These are phyloP conservation scores for Drosophila nebulosa DNA, from an alignment of 1,140 invertebrate genomes.

Conservation along the genomic window DNA sequence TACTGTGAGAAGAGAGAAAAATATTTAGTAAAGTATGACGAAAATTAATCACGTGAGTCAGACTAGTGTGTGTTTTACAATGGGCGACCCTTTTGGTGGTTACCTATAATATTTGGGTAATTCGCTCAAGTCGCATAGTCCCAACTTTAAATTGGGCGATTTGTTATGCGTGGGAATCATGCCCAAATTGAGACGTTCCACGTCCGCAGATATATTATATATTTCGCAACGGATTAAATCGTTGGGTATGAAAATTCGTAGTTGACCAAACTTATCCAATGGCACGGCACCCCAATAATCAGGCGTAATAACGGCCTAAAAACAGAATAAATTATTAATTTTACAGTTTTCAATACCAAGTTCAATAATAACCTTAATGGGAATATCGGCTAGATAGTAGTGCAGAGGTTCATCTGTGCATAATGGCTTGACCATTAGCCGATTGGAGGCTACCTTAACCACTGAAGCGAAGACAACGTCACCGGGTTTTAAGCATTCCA, in stretches of 20 bases:
- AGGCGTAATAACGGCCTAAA: slow-evolving; percentile 54
- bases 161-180: slow-evolving; percentile 90
- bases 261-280: slow-evolving; percentile 89
- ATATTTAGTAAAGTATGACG: not conserved
- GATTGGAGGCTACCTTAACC: slow-evolving; percentile 83
- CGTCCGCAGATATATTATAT: slow-evolving; percentile 91
- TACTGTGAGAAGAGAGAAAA: not conserved
- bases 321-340: not conserved
- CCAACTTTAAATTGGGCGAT: slow-evolving; percentile 87
- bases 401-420: slow-evolving; percentile 89
- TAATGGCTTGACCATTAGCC: slow-evolving; percentile 90
- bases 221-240: slow-evolving; percentile 94
- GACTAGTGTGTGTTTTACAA: too few species aligned
- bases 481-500: slow-evolving; percentile 84
- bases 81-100: too few species aligned
- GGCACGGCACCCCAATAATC: slow-evolving; percentile 53
- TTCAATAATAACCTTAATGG: slow-evolving; percentile 87
- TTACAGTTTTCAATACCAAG: not conserved
- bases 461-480: slow-evolving; percentile 92
- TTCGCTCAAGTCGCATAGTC: slow-evolving; percentile 91
- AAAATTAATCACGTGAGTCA: not conserved
- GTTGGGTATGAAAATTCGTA: slow-evolving; percentile 89
- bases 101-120: slow-evolving; percentile 94
- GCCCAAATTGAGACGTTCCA: slow-evolving; percentile 92
- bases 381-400: slow-evolving; percentile 90